Evolutionary conservation across 2,797 vertebrate species (phyloP).

Genomic region (Parauchenoglanis ngamensis): DNA sequence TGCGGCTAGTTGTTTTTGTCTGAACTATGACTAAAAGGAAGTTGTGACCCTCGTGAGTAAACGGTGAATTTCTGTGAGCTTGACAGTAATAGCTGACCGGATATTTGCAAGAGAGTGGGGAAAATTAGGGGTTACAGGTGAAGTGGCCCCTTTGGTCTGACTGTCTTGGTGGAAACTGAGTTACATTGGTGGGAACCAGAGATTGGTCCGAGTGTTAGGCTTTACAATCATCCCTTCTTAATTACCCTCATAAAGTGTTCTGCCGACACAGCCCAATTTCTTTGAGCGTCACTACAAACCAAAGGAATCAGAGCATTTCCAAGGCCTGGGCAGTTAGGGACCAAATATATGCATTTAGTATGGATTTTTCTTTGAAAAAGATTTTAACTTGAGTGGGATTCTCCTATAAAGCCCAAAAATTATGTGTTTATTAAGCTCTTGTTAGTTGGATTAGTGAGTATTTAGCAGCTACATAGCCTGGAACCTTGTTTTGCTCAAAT

Average conservation of each 20-base stretch:
- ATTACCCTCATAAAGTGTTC: constrained; percentile 53
- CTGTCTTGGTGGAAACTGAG: constrained; percentile 27
- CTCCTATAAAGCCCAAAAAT: constrained; percentile 10
- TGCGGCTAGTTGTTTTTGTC: constrained; percentile 10
- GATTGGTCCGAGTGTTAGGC: constrained; percentile 21
- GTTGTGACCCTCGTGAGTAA: constrained; percentile 25
- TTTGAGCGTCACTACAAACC: constrained; percentile 45
- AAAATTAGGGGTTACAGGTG: constrained; percentile 42
- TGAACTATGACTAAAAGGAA: constrained; percentile 23
- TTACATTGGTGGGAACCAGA: constrained; percentile 29
- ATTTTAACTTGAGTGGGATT: background rate
- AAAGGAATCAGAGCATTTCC: constrained; percentile 47
- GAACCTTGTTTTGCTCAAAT: background rate
- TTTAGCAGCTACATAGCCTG: background rate
- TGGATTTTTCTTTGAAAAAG: constrained; percentile 22
- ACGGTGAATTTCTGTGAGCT: constrained; percentile 30
- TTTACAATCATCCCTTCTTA: constrained; percentile 50
- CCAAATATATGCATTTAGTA: background rate
- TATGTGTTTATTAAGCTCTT: background rate
- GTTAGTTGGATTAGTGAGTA: background rate
- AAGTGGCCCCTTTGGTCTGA: constrained; percentile 9
- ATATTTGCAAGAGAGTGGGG: constrained; percentile 44
- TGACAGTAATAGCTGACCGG: constrained; percentile 33
- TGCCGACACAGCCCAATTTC: constrained; percentile 32
- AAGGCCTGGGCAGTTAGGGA: constrained; percentile 38